phyloP scores from a whole-genome alignment of 2,113 vertebrate species.

The Rhinolophus ferrumequinum region DNA sequence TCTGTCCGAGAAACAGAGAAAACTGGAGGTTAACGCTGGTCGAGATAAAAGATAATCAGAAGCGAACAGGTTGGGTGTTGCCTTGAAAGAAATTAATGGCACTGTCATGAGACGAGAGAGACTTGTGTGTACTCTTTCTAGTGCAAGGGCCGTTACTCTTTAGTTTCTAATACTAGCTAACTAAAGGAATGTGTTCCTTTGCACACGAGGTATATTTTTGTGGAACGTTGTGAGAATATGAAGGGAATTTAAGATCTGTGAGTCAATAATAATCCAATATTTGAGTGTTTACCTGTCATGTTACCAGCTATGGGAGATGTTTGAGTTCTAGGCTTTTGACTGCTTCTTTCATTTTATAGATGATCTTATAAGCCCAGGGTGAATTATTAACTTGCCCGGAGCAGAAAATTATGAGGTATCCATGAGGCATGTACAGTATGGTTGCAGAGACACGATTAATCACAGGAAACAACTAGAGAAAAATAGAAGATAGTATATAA shows the following conservation, averaged over 20 bases:
- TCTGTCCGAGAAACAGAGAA: background rate
- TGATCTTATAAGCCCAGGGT: background rate
- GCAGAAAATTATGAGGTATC: background rate
- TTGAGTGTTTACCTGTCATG: background rate
- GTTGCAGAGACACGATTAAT: constrained; percentile 3
- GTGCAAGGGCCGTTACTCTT: background rate
- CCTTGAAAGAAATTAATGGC: background rate
- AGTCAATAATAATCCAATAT: background rate
- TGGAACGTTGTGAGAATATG: background rate
- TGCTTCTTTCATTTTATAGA: background rate
- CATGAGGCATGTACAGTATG: background rate
- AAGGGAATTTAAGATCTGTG: background rate
- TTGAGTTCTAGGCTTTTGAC: constrained; percentile 6
- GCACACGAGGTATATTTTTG: background rate
- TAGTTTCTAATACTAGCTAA: background rate
- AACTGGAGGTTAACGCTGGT: background rate
- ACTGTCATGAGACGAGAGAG: background rate
- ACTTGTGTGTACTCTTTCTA: rapidly evolving
- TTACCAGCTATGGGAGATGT: background rate
- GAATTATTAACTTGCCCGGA: background rate
- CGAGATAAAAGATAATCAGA: constrained; percentile 38
- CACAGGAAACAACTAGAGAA: background rate
- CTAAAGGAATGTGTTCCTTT: background rate
- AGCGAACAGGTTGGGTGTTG: background rate
- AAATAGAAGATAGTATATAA: background rate